Evolutionary conservation across 2,888 invertebrate species (phyloP), one percentile per base, ranked within the genome.

Genomic region (Campoplex nolae): DNA sequence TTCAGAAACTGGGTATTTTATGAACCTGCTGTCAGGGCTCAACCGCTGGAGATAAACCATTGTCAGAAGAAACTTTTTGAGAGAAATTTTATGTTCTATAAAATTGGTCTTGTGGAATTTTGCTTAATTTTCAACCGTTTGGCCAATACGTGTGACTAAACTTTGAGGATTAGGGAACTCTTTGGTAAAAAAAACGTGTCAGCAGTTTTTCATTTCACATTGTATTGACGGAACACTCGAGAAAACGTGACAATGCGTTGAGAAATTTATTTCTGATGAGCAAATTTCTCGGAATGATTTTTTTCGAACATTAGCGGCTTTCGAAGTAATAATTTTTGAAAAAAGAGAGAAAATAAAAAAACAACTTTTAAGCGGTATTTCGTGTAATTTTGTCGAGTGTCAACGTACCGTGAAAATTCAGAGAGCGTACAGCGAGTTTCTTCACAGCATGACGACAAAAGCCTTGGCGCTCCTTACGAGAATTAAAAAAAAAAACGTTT

Each of bases 391-490:
- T 32, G 62, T 62, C 65, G 75, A 54, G n/a, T 35, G 58, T 58
- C 73, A 82, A 82, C 87, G 74, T 84, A 87, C 81, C 81, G 84
- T 78, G 74, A 82, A 74, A 78, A 84, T 77, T 51, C 71, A 84
- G 84, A 56, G 54, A 45, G 70, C 42, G 70, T 62, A 56, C 42
- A 42, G 48, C 45, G 35, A 56, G 65, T 78, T 75, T 75, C 58
- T 45, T 84, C 78, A 82, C 54, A 70, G 79, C 79, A 84, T 82
- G 77, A 83, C 78, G 86, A 32, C 35, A 71, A 71, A 62, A 32
- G 62, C 62, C 38, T 70, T 54, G 42, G 48, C 73, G 45, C 74
- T 35, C 38, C 35, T 38, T 48, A 42, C 70, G 75, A 48, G 42
- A 48, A 68, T 9, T 23, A 23, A 23, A 23, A 82, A 35, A 42